Base-by-base conservation (phyloP, 1,140 invertebrate species). In the Caenorhabditis latens region DNA sequence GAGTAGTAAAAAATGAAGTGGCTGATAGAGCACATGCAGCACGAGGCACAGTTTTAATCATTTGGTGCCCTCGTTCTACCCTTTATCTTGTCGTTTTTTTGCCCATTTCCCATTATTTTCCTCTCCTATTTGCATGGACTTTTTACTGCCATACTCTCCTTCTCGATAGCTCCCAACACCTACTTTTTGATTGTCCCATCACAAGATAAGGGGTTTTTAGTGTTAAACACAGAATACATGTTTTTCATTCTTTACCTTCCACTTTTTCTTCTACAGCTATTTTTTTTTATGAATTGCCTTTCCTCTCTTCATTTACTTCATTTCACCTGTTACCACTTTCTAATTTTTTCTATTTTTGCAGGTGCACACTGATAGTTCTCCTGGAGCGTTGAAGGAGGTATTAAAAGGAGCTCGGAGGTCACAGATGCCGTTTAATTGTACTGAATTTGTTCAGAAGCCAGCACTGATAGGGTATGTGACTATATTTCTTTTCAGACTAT, bases 301-400 rank as follows among this genome's bases (percentile, higher is more conserved):
- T 43, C 46, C 19, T 53, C 21, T 19, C 24, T 48, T 43, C 4
- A 3, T 50, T 48, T 5, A 21, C 11, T 21, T 53, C 40, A 3
- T 11, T 24, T 50, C 46, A 79, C 40, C 46, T 79, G 71, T 24
- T 79, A 19, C 71, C 2, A 11, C 11, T 24, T 79, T 79, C 21
- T 79, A n/a, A 50, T 32, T 11, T 50, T n/a, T 50, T 50, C 7
- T 4, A 3, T 19, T 24, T 50, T 79, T 79, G 43, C 71, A 79
- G 71, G 71, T 79, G 71, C 71, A 50, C 19, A 43, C 71, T 42
- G 71, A 79, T 24, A 79, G 71, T 79, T 32, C 61, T 63, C 71
- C 71, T 46, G 46, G 4, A 79, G 21, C 13, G 4, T 21, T 50
- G 19, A 42, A 21, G 4, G 14, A 71, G 19, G 46, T 3, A 50